phyloP scores from a whole-genome alignment of 2,113 vertebrate genomes.

The Sarotherodon lohbergeri region DNA sequence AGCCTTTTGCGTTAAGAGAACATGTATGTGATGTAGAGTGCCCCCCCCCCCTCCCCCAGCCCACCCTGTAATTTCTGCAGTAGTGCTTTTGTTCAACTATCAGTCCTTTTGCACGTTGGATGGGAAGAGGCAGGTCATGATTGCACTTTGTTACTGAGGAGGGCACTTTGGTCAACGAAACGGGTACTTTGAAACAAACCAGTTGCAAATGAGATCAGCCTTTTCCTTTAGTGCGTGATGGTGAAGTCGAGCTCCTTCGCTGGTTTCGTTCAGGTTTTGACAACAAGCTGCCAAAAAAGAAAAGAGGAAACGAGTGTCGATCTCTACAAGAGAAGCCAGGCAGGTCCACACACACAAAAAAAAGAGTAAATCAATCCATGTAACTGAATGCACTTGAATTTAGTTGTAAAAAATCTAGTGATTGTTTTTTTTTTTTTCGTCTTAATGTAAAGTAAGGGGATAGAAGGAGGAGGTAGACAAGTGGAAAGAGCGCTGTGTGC shows the following conservation, averaged over 20 bases:
- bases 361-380: slow-evolving; percentile 44
- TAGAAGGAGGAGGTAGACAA: not conserved
- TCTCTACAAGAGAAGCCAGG: slow-evolving; percentile 20
- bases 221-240: slow-evolving; percentile 28
- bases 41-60: not conserved
- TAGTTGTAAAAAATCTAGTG: slow-evolving; percentile 26
- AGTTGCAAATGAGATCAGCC: slow-evolving; percentile 54
- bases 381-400: slow-evolving; percentile 73
- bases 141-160: slow-evolving; percentile 77
- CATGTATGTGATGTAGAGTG: not conserved
- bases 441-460: slow-evolving; percentile 52
- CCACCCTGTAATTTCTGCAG: not conserved
- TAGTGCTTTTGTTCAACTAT: slow-evolving; percentile 35
- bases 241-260: slow-evolving; percentile 26
- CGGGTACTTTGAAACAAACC: slow-evolving; percentile 74
- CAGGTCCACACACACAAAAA: not conserved
- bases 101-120: slow-evolving; percentile 67
- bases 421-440: slow-evolving; percentile 31
- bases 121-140: slow-evolving; percentile 60
- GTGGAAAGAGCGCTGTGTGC: slow-evolving; percentile 20
- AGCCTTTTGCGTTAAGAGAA: slow-evolving; percentile 14
- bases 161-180: slow-evolving; percentile 75
- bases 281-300: slow-evolving; percentile 67
- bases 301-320: not conserved
- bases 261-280: slow-evolving; percentile 58